These are phyloP conservation scores for Heliangelus exortis DNA, from an alignment of 2,797 vertebrate genomes.

Conservation along the genomic window DNA sequence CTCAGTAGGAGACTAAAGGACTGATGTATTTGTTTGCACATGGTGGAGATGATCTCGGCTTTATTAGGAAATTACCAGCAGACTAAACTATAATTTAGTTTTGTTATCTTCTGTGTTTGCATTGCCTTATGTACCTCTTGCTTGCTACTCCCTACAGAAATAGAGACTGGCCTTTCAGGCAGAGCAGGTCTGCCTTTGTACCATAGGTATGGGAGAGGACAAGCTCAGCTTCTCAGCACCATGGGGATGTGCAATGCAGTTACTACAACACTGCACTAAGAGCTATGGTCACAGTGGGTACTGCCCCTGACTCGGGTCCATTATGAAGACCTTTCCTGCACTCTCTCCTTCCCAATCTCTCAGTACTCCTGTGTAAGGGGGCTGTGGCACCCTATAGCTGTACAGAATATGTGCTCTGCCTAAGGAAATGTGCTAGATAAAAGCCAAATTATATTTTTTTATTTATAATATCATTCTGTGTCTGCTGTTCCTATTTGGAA, in stretches of 20 bases:
- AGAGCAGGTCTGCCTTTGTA: background rate
- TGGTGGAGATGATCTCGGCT: background rate
- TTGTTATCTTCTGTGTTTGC: background rate
- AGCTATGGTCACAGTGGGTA: background rate
- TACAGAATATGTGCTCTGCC: fast-evolving
- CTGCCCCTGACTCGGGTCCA: background rate
- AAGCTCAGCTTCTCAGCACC: background rate
- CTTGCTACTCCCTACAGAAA: background rate
- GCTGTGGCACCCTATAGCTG: background rate
- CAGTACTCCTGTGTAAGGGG: background rate
- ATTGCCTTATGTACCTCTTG: background rate
- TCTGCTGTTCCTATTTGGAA: slow-evolving; percentile 13
- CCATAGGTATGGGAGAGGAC: fast-evolving
- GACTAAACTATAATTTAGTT: background rate
- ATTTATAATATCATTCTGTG: slow-evolving; percentile 3
- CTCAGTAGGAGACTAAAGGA: background rate
- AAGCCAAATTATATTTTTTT: slow-evolving; percentile 35
- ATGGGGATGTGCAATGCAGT: fast-evolving
- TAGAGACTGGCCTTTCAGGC: background rate
- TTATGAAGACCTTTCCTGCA: fast-evolving
- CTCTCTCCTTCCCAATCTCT: too few species aligned
- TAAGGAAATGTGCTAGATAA: background rate
- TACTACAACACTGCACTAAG: fast-evolving
- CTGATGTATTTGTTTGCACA: background rate
- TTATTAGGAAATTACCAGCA: background rate